phyloP scores from a whole-genome alignment of 1,140 invertebrate species.

The Adelges cooleyi region DNA sequence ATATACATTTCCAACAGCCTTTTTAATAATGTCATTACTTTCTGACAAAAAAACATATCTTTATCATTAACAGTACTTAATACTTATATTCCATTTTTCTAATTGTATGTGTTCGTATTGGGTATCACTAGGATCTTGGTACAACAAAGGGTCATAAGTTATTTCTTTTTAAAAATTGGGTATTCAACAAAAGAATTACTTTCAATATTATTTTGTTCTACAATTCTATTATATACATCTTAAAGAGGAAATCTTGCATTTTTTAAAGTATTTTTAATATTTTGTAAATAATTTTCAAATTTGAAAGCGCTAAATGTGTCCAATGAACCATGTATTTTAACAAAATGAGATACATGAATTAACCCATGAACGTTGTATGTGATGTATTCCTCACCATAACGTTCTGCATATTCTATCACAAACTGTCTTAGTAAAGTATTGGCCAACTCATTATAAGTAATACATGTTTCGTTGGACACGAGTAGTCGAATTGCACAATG shows the following conservation, averaged over 20 bases:
- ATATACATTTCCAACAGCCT: no score
- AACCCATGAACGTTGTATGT: not conserved
- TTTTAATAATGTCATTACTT: no score
- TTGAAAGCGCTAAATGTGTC: conserved; percentile 1
- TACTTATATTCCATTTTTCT: no score
- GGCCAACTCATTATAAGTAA: not conserved
- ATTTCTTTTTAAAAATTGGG: no score
- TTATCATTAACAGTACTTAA: no score
- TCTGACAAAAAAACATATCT: no score
- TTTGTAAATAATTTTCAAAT: not conserved
- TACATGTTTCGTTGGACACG: not conserved
- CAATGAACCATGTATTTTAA: not conserved
- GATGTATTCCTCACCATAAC: not conserved
- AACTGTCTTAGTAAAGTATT: not conserved
- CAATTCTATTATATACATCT: not conserved
- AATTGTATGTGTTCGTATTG: no score
- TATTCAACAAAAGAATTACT: no score
- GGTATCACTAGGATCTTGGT: no score
- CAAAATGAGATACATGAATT: not conserved
- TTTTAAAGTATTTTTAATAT: not conserved
- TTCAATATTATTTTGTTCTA: not conserved
- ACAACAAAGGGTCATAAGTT: no score
- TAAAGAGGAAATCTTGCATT: not conserved
- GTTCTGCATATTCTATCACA: not conserved
- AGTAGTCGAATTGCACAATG: not conserved